Conservation (phyloP, 1,140 invertebrate genomes). For the Caerostris darwini region DNA sequence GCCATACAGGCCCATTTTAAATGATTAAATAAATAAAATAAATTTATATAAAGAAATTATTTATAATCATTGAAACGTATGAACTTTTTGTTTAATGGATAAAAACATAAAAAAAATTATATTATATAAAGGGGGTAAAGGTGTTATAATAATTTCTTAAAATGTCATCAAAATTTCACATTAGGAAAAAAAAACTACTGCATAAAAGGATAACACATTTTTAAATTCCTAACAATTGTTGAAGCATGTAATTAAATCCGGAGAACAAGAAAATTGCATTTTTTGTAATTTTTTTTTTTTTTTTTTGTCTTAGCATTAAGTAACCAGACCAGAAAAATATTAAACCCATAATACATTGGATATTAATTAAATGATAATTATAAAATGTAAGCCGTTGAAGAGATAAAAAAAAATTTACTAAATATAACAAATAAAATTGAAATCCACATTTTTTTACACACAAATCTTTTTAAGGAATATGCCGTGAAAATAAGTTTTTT, state of each 20-base stretch:
- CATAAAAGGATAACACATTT: background rate
- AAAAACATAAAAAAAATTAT: too few species aligned
- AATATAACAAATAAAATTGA: background rate
- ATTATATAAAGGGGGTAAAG: too few species aligned
- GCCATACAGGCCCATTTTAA: too few species aligned
- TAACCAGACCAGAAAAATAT: background rate
- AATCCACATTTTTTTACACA: background rate
- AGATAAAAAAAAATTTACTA: background rate
- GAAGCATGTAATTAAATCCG: constrained; percentile 10
- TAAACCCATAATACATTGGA: background rate
- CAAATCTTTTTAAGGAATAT: background rate
- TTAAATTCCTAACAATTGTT: background rate
- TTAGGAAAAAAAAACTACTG: background rate
- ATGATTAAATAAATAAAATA: too few species aligned
- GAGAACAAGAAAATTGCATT: background rate
- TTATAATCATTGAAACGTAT: too few species aligned
- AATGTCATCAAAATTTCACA: too few species aligned
- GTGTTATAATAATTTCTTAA: too few species aligned
- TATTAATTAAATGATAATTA: constrained; percentile 23
- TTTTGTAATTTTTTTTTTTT: too few species aligned
- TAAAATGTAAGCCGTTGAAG: background rate
- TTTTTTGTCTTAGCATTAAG: background rate
- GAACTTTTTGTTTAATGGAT: too few species aligned
- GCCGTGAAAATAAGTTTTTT: background rate
- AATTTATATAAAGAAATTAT: too few species aligned